Evolutionary conservation across 2,113 vertebrate genomes (phyloP).

Genomic region (Varanus komodoensis): DNA sequence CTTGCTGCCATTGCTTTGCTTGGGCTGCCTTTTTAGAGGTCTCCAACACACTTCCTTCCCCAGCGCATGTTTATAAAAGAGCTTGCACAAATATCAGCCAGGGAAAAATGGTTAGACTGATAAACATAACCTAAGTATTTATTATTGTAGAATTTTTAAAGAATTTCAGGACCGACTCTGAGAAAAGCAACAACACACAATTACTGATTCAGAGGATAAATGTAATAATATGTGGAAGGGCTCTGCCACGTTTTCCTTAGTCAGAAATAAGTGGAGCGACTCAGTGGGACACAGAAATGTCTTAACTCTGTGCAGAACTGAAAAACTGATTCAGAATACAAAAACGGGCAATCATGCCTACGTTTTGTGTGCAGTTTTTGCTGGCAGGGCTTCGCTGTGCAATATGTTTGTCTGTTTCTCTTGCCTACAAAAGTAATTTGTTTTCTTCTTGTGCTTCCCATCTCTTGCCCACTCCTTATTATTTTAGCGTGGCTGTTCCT

Average conservation of each 20-base stretch:
- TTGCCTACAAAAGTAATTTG: constrained; percentile 48
- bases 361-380: constrained; percentile 47
- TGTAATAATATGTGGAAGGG: constrained; percentile 76
- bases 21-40: constrained; percentile 44
- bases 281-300: constrained; percentile 52
- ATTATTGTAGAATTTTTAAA: constrained; percentile 38
- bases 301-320: constrained; percentile 46
- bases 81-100: constrained; percentile 42
- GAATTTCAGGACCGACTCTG: constrained; percentile 66
- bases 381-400: constrained; percentile 53
- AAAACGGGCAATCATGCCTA: constrained; percentile 46
- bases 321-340: constrained; percentile 65
- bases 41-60: too few relatives aligned
- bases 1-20: constrained; percentile 33
- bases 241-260: constrained; percentile 64
- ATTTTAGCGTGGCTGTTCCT: neutral
- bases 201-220: constrained; percentile 75
- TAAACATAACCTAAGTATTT: constrained; percentile 31
- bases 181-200: constrained; percentile 65
- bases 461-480: neutral
- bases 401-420: constrained; percentile 52
- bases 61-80: constrained; percentile 18
- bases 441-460: neutral
- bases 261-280: constrained; percentile 65
- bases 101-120: constrained; percentile 49